Evolutionary conservation across 2,113 vertebrate species (phyloP).

Genomic region (Helogale parvula): DNA sequence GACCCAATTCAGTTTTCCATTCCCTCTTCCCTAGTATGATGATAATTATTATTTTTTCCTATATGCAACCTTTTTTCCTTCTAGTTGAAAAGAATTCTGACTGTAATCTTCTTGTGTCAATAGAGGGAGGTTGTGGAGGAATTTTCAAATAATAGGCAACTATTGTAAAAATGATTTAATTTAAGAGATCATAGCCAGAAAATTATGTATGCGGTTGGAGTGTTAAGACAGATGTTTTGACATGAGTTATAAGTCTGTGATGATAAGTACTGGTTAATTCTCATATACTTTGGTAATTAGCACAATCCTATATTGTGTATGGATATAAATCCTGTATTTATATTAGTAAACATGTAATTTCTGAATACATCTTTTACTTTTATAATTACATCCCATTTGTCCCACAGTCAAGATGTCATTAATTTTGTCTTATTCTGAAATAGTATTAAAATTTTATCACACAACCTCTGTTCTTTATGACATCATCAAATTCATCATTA

Average conservation of each 20-base stretch:
- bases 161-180: neutral
- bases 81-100: neutral
- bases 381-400: neutral
- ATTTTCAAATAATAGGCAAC: neutral
- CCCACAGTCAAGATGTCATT: neutral
- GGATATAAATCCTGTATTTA: too few relatives aligned
- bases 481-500: neutral
- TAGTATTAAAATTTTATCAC: neutral
- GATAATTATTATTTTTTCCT: neutral
- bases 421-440: neutral
- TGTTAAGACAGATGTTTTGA: conserved; percentile 17
- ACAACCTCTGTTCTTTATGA: neutral
- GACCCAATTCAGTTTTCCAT: neutral
- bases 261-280: neutral
- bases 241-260: neutral
- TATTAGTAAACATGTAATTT: neutral
- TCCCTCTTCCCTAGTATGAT: neutral
- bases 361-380: neutral
- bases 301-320: neutral
- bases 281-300: neutral
- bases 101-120: neutral
- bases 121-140: neutral
- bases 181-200: neutral
- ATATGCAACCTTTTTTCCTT: neutral
- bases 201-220: neutral